Percentiles rank a stretch among this genome's conserved stretches.
phyloP scores from a whole-genome alignment of 1,140 invertebrate genomes.

The Frieseomelitta varia region DNA sequence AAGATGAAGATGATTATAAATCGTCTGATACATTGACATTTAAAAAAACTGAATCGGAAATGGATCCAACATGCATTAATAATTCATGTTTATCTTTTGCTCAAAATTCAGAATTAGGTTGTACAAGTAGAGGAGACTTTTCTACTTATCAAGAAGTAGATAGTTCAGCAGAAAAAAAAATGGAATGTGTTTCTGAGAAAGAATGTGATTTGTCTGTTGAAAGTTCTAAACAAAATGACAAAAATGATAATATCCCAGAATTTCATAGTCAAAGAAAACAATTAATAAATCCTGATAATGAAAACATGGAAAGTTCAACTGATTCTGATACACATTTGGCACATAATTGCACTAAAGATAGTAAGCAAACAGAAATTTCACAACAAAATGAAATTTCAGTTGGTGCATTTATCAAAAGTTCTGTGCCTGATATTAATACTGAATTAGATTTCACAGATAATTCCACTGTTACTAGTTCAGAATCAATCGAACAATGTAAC shows the following conservation, averaged over 20 bases:
- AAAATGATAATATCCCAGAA: slow-evolving; percentile 49
- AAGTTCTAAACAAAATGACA: slow-evolving; percentile 54
- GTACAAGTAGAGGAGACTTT: not conserved
- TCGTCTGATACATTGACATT: not conserved
- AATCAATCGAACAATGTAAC: slow-evolving; percentile 34
- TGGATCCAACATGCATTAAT: slow-evolving; percentile 9
- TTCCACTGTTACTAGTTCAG: slow-evolving; percentile 52
- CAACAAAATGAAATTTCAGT: slow-evolving; percentile 49
- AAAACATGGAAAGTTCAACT: slow-evolving; percentile 24
- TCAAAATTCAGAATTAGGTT: slow-evolving; percentile 20
- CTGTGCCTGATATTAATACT: slow-evolving; percentile 39
- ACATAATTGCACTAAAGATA: slow-evolving; percentile 43
- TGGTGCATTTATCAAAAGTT: slow-evolving; percentile 41
- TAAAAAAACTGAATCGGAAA: slow-evolving; percentile 20
- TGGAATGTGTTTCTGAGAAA: slow-evolving; percentile 11
- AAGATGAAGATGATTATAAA: slow-evolving; percentile 44
- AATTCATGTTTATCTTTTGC: slow-evolving; percentile 27
- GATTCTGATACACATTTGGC: slow-evolving; percentile 50
- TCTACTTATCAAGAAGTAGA: slow-evolving; percentile 24
- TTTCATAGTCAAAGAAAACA: slow-evolving; percentile 55
- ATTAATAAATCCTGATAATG: slow-evolving; percentile 48
- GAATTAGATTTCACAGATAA: slow-evolving; percentile 50
- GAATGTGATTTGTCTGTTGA: slow-evolving; percentile 29
- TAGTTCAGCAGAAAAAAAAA: slow-evolving; percentile 23
- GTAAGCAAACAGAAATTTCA: slow-evolving; percentile 29